A percentile compares a stretch with the other conserved stretches of the same genome.
phyloP scores from a whole-genome alignment of 2,113 vertebrate genomes.

The Chionomys nivalis region DNA sequence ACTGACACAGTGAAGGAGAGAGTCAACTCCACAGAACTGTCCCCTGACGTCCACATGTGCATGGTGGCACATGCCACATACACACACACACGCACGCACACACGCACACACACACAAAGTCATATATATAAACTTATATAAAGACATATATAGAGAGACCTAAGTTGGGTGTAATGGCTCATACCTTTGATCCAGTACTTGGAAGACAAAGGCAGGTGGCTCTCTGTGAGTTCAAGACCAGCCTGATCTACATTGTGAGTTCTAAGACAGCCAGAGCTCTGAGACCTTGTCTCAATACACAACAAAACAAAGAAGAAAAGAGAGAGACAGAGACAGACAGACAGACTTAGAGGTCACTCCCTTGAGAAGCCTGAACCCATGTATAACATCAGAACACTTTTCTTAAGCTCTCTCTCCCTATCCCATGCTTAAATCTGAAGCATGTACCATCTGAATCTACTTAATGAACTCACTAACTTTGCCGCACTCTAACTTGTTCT shows the following conservation, averaged over 20 bases:
- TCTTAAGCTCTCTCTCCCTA: neutral
- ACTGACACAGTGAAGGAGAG: neutral
- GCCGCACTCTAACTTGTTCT: neutral
- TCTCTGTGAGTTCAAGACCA: neutral
- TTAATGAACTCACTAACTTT: neutral
- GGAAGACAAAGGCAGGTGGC: neutral
- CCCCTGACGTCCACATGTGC: neutral
- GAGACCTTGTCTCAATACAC: neutral
- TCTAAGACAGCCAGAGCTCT: neutral
- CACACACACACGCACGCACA: neutral
- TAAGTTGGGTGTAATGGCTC: neutral
- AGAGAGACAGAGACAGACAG: no score
- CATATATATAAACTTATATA: no score
- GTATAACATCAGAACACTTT: neutral
- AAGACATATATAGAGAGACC: neutral
- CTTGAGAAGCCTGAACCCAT: neutral
- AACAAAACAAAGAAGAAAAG: neutral
- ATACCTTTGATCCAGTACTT: neutral
- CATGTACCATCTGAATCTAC: no score
- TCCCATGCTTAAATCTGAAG: neutral
- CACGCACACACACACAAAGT: neutral
- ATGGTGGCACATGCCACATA: neutral
- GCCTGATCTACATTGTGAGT: neutral
- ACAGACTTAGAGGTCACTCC: neutral
- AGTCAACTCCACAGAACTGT: neutral